Base-by-base conservation (phyloP, 2,113 vertebrate genomes). In the Empidonax traillii region DNA sequence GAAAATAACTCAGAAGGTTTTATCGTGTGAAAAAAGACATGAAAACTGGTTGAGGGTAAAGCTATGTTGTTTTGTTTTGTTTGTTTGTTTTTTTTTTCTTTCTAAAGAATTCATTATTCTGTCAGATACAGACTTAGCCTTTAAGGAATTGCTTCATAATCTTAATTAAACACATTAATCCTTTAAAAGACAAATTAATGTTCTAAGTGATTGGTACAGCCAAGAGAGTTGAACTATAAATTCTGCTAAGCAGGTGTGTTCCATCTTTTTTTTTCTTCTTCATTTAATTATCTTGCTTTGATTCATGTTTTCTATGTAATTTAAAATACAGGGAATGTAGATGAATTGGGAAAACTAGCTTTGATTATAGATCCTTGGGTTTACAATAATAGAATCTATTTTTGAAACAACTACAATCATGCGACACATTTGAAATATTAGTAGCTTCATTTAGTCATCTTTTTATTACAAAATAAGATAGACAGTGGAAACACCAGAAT, bases 131-230 rank as follows among this genome's bases (percentile, higher is more conserved):
- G 58, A 63, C 27, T 93, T 95, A 91, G 35, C 63, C 80, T 90
- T 87, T 66, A 96, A 96, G 27, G 84, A 93, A 94, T 95, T 96
- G 91, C 71, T 97, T 96, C 89, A 96, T 95, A 88, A 93, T 93
- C 49, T 87, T 95, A 95, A 96, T 96, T 97, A 96, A 98, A 96
- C 85, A 75, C 86, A 74, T 97, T 97, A 97, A 96, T 91, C 75
- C 89, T 95, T 96, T 96, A 91, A 97, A 96, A 90, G 63, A 62
- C 58, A 96, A 97, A 97, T 94, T 92, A 95, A 80, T 90, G 61
- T 96, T 74, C 67, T 84, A 93, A 97, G 62, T 94, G 79, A 95
- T 96, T 65, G 94, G 61, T 80, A 73, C 55, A 92, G 82, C 56
- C 55, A 82, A 75, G 84, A 96, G 77, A 94, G 44, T 76, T 94